phyloP scores from a whole-genome alignment of 2,113 vertebrate genomes.

The Empidonax alnorum region DNA sequence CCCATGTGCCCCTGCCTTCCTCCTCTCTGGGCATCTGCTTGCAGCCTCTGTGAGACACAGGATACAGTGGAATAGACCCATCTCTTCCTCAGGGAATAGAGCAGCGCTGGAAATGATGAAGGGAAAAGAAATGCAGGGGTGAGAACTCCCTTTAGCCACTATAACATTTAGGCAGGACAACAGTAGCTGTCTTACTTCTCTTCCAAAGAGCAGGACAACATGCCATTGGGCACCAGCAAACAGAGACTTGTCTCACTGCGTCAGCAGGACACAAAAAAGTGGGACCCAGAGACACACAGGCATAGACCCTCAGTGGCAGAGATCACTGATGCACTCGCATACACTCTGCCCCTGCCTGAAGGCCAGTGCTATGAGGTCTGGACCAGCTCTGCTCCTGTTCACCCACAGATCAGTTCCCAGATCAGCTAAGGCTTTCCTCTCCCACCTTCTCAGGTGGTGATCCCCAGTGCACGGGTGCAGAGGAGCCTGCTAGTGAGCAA shows the following conservation, averaged over 20 bases:
- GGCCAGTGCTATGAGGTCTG: not conserved
- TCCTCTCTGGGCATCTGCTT: not conserved
- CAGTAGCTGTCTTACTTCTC: not conserved
- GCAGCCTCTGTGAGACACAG: too few species aligned
- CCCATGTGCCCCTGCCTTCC: not conserved
- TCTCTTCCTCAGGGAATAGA: not conserved
- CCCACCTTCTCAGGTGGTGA: not conserved
- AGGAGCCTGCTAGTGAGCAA: not conserved
- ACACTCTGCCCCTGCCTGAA: not conserved
- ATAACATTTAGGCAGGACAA: not conserved
- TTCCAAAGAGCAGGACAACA: not conserved
- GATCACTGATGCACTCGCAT: accelerated
- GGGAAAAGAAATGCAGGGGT: not conserved
- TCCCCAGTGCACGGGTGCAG: accelerated
- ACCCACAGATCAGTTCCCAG: not conserved
- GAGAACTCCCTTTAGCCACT: not conserved
- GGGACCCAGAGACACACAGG: not conserved
- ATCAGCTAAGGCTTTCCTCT: not conserved
- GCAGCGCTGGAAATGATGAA: not conserved
- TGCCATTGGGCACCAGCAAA: not conserved
- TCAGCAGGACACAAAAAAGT: not conserved
- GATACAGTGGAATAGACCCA: too few species aligned
- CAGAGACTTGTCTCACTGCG: not conserved
- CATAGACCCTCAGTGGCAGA: not conserved
- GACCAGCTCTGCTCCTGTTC: not conserved